These are phyloP conservation scores for Orientallactaga sibirica DNA, from an alignment of 2,797 vertebrate species.

Conservation along the genomic window DNA sequence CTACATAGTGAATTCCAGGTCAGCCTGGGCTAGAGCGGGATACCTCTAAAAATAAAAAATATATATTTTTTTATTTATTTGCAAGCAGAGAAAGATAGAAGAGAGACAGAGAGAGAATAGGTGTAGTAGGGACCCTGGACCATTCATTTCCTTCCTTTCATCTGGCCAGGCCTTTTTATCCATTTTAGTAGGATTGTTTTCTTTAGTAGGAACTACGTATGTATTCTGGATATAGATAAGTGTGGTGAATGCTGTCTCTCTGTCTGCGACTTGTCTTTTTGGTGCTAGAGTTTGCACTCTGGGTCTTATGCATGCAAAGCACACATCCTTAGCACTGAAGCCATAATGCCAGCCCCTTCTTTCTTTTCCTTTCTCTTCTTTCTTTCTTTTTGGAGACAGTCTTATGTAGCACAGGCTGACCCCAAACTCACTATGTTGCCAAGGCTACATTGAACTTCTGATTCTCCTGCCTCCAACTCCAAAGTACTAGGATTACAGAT, in stretches of 20 bases:
- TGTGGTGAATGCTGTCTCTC: slow-evolving; percentile 15
- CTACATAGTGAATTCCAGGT: too few species aligned
- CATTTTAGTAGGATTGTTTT: background rate
- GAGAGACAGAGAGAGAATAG: too few species aligned
- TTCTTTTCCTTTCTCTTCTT: background rate
- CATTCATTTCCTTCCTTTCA: background rate
- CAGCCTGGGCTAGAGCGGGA: too few species aligned
- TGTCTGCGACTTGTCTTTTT: background rate
- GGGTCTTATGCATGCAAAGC: background rate
- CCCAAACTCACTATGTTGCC: background rate
- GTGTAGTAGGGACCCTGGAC: too few species aligned
- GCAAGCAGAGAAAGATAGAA: too few species aligned
- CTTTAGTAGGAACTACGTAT: background rate
- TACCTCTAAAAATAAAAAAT: too few species aligned
- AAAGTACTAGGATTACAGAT: background rate
- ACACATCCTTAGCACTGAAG: background rate
- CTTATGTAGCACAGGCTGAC: background rate
- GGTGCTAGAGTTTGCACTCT: background rate
- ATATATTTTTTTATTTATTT: too few species aligned
- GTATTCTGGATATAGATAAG: background rate
- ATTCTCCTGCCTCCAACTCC: background rate
- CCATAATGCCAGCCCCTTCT: background rate
- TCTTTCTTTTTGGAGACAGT: background rate
- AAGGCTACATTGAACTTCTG: background rate
- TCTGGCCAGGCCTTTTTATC: background rate